Percentiles rank a stretch among this genome's conserved stretches.
phyloP scores from a whole-genome alignment of 2,888 invertebrate species.

The Trichacis sp. region DNA sequence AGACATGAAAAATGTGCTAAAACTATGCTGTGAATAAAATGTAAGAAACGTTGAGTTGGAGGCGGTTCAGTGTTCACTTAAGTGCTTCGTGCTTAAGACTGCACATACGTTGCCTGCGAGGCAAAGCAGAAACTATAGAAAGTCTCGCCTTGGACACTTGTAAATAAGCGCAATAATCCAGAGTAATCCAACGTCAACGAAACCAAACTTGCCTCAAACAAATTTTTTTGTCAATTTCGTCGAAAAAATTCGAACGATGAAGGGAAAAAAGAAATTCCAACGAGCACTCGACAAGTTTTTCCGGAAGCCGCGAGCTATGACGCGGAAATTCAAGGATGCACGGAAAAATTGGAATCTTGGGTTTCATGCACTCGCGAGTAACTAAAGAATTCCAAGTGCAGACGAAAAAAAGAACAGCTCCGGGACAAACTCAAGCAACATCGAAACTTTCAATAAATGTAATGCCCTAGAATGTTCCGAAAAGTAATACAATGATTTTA shows the following conservation, averaged over 20 bases:
- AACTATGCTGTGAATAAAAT: neutral
- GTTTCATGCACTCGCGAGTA: too few relatives aligned
- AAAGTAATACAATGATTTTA: too few relatives aligned
- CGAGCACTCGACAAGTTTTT: neutral
- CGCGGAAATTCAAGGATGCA: neutral
- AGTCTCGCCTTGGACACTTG: too few relatives aligned
- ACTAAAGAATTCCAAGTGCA: too few relatives aligned
- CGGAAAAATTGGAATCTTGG: neutral
- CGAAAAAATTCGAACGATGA: neutral
- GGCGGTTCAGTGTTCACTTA: conserved; percentile 4
- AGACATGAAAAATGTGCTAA: neutral
- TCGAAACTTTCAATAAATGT: too few relatives aligned
- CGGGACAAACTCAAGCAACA: too few relatives aligned
- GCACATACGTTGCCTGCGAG: conserved; percentile 3
- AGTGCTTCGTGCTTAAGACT: conserved; percentile 6
- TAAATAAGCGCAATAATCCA: neutral
- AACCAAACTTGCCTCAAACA: too few relatives aligned
- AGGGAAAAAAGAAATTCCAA: neutral
- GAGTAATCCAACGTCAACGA: too few relatives aligned
- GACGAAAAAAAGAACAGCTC: too few relatives aligned
- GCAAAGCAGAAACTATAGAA: too few relatives aligned
- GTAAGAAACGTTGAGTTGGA: neutral
- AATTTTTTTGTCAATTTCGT: too few relatives aligned
- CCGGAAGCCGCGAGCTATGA: neutral
- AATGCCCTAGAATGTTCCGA: too few relatives aligned